Base-by-base conservation (phyloP, 2,888 invertebrate genomes). In the Habrosyne pyritoides region DNA sequence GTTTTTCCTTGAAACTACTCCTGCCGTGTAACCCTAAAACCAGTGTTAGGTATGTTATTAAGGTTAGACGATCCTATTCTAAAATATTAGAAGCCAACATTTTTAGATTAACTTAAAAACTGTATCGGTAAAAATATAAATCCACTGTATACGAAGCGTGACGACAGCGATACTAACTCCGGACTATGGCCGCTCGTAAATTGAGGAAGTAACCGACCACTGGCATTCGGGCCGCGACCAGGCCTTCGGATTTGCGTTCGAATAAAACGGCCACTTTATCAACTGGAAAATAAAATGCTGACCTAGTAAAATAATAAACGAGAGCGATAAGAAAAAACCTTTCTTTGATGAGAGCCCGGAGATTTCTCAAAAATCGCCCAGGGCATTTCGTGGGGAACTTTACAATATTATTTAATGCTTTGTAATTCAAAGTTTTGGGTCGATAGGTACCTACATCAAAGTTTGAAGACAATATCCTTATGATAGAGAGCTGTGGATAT, bases 91-190 rank as follows among this genome's bases (percentile, higher is more conserved):
- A 58, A 52, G 57, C 59, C 61, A 58, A 53, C 48, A 63, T 62
- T 65, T 71, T 70, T 59, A 63, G 63, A 74, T 8, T 70, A 71
- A 55, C 68, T 71, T 71, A 69, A 67, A 71, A 68, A 74, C 63
- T 73, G 74, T 74, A 81, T 79, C 72, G 75, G 78, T 75, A 69
- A 73, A 79, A 80, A 81, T 84, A 86, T 87, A 88, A 89, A 88
- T 87, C 81, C 77, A 77, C 73, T 74, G 75, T 84, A 85, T 82
- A 87, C 87, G 87, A 87, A 81, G 77, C 87, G 83, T 86, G 86
- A 85, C 87, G 84, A 87, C 86, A 83, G 81, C 83, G 79, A 80
- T 83, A 86, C 87, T 87, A 87, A 86, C 85, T 87, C 83, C 77
- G 76, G 75, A 72, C 79, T 79, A 79, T 78, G 79, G 81, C 59